A percentile compares a stretch with the other conserved stretches of the same genome.
Evolutionary conservation across 2,888 invertebrate genomes (phyloP).

Genomic region (Dysmachus trigonus): DNA sequence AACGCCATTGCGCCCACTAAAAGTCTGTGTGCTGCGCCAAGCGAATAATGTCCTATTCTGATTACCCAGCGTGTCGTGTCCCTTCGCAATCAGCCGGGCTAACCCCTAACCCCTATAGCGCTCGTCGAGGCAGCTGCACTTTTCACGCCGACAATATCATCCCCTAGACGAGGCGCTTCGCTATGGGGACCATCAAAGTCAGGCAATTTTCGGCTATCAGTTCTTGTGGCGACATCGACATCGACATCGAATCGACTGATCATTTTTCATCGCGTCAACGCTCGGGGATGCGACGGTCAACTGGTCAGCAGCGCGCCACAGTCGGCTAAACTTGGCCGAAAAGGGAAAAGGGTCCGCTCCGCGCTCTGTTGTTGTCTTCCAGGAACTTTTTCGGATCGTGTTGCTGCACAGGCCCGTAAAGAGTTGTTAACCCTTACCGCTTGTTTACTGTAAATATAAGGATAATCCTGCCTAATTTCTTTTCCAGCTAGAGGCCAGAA

Average conservation of each 20-base stretch:
- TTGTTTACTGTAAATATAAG: constrained; percentile 62
- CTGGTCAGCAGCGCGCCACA: background rate
- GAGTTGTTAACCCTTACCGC: constrained; percentile 45
- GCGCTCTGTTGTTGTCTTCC: background rate
- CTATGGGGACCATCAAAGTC: constrained; percentile 42
- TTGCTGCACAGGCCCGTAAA: background rate
- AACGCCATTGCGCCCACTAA: constrained; percentile 44
- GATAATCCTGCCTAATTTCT: constrained; percentile 58
- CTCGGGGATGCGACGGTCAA: background rate
- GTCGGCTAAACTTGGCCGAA: background rate
- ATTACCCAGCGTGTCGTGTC: background rate
- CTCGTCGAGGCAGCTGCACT: constrained; percentile 41
- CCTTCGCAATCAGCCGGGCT: background rate
- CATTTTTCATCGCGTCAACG: constrained; percentile 46
- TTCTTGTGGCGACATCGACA: constrained; percentile 44
- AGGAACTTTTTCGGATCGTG: background rate
- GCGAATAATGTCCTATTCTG: constrained; percentile 21
- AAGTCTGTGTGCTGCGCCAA: background rate
- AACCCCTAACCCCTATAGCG: constrained; percentile 12
- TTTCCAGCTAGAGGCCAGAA: constrained; percentile 5
- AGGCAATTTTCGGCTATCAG: constrained; percentile 41
- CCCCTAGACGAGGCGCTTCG: constrained; percentile 20
- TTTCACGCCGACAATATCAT: constrained; percentile 23
- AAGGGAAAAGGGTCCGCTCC: background rate
- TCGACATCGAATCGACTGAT: constrained; percentile 44